Base-by-base conservation (phyloP, 1,140 invertebrate species). In the Diorhabda carinulata region DNA sequence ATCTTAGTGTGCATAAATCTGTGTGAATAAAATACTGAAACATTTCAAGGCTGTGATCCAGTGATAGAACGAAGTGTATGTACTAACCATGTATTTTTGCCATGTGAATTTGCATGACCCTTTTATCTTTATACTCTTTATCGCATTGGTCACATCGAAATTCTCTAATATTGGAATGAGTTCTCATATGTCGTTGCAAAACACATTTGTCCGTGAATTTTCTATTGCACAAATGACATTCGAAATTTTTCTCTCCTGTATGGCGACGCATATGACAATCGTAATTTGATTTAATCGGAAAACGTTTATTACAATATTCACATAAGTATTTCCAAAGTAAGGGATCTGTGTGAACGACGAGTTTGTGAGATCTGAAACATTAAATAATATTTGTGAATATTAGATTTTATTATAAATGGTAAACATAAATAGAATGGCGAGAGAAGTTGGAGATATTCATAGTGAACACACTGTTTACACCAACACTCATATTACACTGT, bases 161-260 rank as follows among this genome's bases (percentile, higher is more conserved):
- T 7, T 75, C 71, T 41, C 74, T 72, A 4, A 74, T 70, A 57
- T 77, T 77, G 0, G 74, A 74, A 59, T 80, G 78, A 4, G 74
- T 72, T 41, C 69, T 68, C 69, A 78, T 74, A 67, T 80, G 79
- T 41, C 75, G 74, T 67, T 78, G 72, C 58, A 77, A 66, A 4
- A 72, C 73, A 42, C 70, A 68, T 61, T 78, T 77, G 57, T 74
- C 72, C 6, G 67, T 69, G 67, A 95, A 95, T 43, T 87, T 84
- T 77, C 93, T 93, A 3, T 84, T 84, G 75, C 92, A 95, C 2
- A 88, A 83, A 5, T 85, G 83, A 76, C 92, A 95, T 2, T 84
- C 82, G 78, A 93, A 93, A 2, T 90, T 87, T 61, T 92, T 92
- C 43, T 71, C 74, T 0, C 73, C 74, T 40, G 70, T 73, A 52